Base-by-base conservation (phyloP, 1,140 invertebrate genomes). In the Aphis craccivora region DNA sequence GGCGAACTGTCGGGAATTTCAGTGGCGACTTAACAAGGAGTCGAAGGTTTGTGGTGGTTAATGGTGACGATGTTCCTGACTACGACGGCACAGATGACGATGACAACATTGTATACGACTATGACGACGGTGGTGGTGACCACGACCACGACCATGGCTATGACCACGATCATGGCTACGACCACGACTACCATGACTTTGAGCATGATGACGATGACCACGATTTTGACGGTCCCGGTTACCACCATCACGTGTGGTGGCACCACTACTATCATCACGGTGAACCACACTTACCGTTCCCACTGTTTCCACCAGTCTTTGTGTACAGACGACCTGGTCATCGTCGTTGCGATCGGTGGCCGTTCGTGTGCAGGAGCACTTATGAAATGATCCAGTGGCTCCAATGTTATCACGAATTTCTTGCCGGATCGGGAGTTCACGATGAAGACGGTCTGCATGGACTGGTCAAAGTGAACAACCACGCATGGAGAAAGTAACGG, bases 351-450 rank as follows among this genome's bases (percentile, higher is more conserved):
- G 51, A 86, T 23, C 8, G n/a, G 1, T 93, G 91, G 91, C 91
- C 91, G 5, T 93, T 93, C 81, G 35, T 7, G 76, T 93, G 91
- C 37, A 48, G n/a, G 7, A 93, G 35, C 35, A 83, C 43, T 9
- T 86, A 51, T n/a, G 91, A 93, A 55, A 83, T 86, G 20, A 86
- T 93, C 48, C 91, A 25, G 6, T 93, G 91, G 91, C 91, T 93
- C 1, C 91, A 93, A 23, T 93, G 91, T 93, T 93, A 93, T 37
- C n/a, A 93, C 48, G 91, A 93, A 35, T 84, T 53, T 25, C 40
- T 25, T 22, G 35, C 30, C 25, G 25, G 3, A 3, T 25, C 40
- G 25, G 83, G 4, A 25, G 1, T 83, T 7, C 35, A 22, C 35
- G n/a, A 37, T 35, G 76, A 22, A n/a, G 30, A 83, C 0, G 30